Evolutionary conservation across 2,888 invertebrate genomes (phyloP).

Genomic region (Lomographa bimaculata): DNA sequence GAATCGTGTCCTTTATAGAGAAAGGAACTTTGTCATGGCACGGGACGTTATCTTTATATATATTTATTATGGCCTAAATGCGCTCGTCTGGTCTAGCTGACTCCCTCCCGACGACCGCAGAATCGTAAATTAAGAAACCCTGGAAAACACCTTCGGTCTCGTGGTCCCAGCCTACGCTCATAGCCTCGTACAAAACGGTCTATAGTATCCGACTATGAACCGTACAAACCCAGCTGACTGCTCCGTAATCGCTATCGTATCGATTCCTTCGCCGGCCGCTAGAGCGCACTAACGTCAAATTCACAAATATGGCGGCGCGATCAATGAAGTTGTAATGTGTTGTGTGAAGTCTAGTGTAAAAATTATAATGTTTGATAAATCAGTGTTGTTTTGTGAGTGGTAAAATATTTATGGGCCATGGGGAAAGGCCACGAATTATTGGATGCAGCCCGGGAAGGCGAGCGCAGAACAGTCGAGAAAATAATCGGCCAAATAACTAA

Average conservation of each 20-base stretch:
- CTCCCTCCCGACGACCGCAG: no score
- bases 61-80: no score
- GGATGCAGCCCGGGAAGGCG: slow-evolving; percentile 97
- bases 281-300: slow-evolving; percentile 70
- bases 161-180: no score
- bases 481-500: slow-evolving; percentile 94
- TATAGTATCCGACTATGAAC: no score
- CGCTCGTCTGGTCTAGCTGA: no score
- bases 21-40: no score
- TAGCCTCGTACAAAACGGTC: no score
- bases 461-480: slow-evolving; percentile 94
- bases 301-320: slow-evolving; percentile 88
- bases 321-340: slow-evolving; percentile 88
- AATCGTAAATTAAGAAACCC: no score
- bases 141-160: no score
- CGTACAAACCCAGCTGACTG: no score
- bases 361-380: slow-evolving; percentile 64
- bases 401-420: slow-evolving; percentile 86
- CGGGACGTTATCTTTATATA: no score
- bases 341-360: slow-evolving; percentile 80
- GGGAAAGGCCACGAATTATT: slow-evolving; percentile 98
- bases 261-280: slow-evolving; percentile 69
- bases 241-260: slow-evolving; percentile 31
- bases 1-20: no score
- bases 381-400: slow-evolving; percentile 79